Evolutionary conservation across 2,797 vertebrate species (phyloP), one percentile per base, ranked within the genome.

Genomic region (Numenius phaeopus): DNA sequence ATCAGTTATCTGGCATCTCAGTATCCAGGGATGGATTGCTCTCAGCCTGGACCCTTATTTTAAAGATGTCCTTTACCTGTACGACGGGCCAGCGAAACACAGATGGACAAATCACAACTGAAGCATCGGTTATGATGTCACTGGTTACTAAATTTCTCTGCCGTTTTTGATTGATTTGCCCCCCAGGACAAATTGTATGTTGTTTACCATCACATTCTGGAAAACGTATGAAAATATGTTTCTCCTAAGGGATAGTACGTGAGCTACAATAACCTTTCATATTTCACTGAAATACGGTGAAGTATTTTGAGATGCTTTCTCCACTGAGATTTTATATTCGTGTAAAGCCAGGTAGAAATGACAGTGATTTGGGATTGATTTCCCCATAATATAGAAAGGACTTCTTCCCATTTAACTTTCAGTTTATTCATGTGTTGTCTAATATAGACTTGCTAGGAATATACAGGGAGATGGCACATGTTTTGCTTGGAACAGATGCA

Each of bases 401-500:
- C 30, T 69, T 83, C 52, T 71, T 92, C 62, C 40, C 75, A 14
- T 75, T 87, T 90, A 69, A 34, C 71, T 88, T 96, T 81, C 70
- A 73, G n/a, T 57, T 95, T 78, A 71, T 57, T 96, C 30, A 3
- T 87, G 26, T 71, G 73, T 32, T 67, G 54, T 83, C 58, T 85
- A 66, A 94, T 96, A 91, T 83, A 94, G 87, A 62, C 66, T 72
- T 88, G 92, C 49, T 91, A 87, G 97, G 87, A 89, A 88, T 75
- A 44, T 83, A 30, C 18, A 69, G 54, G 69, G 72, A 90, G 54
- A 69, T 76, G 72, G 84, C 76, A 87, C 95, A 87, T 80, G 92
- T 85, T 94, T 92, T 96, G 71, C 69, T 94, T 85, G 84, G 89
- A 95, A 89, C 81, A 97, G 94, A 96, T 96, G 94, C 82, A 95